A percentile compares a stretch with the other conserved stretches of the same genome.
Conservation (phyloP, 2,888 invertebrate genomes). For the Nowickia ferox region DNA sequence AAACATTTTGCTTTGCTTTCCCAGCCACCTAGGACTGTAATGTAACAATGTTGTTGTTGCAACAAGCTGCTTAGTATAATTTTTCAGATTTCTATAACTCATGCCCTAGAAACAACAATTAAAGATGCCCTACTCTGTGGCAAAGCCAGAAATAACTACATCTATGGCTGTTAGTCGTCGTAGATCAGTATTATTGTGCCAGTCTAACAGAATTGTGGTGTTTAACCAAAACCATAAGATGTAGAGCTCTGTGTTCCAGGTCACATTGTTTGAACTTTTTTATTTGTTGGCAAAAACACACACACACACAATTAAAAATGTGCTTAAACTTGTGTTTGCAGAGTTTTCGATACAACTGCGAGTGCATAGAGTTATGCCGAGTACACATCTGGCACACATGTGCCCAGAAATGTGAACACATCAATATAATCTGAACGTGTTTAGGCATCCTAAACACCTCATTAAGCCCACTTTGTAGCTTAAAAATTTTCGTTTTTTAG, state of each 20-base stretch:
- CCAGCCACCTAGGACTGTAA: background rate
- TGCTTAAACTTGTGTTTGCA: conserved; percentile 8
- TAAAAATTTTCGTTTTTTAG: too few species aligned
- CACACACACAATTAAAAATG: conserved; percentile 12
- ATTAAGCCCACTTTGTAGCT: too few species aligned
- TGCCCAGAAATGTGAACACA: too few species aligned
- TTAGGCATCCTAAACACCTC: too few species aligned
- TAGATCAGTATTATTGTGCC: background rate
- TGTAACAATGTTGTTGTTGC: background rate
- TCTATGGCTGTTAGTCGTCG: background rate
- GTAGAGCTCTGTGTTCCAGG: conserved; percentile 51
- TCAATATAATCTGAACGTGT: too few species aligned
- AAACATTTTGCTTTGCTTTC: background rate
- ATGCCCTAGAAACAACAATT: conserved; percentile 31
- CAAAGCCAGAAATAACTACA: conserved; percentile 3
- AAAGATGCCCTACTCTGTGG: conserved; percentile 40
- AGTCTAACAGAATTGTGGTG: conserved; percentile 64
- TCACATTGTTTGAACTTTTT: conserved; percentile 47
- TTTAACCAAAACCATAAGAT: conserved; percentile 65
- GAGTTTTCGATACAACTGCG: background rate
- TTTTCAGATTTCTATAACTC: conserved; percentile 4
- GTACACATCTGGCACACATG: too few species aligned
- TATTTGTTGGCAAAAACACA: conserved; percentile 11
- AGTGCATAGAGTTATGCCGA: background rate
- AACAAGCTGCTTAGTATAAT: background rate